Base-by-base conservation (phyloP, 2,888 invertebrate species). In the Nymphalis polychloros region DNA sequence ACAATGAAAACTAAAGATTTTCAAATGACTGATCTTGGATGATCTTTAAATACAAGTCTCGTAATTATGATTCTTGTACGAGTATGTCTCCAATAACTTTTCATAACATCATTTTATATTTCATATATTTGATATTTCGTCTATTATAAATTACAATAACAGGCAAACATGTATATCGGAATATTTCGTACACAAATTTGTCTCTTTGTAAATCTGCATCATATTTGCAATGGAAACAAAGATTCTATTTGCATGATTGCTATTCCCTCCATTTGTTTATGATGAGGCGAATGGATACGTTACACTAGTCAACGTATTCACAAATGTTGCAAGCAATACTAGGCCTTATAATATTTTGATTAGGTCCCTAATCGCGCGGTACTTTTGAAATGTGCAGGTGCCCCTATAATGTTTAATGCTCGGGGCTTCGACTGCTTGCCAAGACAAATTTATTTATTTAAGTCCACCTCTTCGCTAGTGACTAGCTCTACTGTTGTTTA, bases 211-310 rank as follows among this genome's bases (percentile, higher is more conserved):
- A 74, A 76, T 77, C 67, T 75, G 73, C 75, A 76, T 75, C 72
- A 74, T 76, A 81, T 81, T 81, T 79, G 80, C 79, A 81, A 79
- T 78, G 77, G 76, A 75, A 81, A 80, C 80, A 77, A 73, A 73
- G 73, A 76, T 69, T 73, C 72, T 74, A 81, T 84, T 83, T 84
- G 78, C 82, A 83, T 84, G 78, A 83, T 82, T 80, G 80, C 81
- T 78, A 76, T 79, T 77, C 73, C 75, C 68, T 75, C 73, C 71
- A 76, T 76, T 77, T 77, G 74, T 75, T 77, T 76, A 75, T 75
- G 69, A 72, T 75, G 72, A 74, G 69, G 67, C 67, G 62, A 71
- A 74, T 73, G 69, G 68, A 69, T 73, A 73, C 67, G 59, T 53
- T 67, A 60, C 63, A 59, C 50, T 63, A 63, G 46, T 53, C 47